phyloP scores from a whole-genome alignment of 2,888 invertebrate genomes.

The Perizoma flavofasciatum region DNA sequence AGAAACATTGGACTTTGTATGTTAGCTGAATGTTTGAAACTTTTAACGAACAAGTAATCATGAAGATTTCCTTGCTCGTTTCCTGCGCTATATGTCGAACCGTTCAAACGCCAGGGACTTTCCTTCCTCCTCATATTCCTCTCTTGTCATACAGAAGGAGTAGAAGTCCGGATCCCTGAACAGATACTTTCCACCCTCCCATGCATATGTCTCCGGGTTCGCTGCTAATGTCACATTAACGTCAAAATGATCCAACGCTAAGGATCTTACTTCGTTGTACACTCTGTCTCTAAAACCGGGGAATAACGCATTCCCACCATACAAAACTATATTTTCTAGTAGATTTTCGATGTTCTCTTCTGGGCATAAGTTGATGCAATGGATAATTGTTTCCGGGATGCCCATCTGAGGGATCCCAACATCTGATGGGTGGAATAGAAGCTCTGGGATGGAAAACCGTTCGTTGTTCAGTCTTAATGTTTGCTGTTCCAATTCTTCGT shows the following conservation, averaged over 20 bases:
- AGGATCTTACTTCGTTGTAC: conserved; percentile 88
- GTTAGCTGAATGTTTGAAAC: neutral
- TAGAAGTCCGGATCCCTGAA: conserved; percentile 89
- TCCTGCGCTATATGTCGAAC: conserved; percentile 80
- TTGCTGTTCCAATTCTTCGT: conserved; percentile 86
- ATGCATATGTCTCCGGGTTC: conserved; percentile 92
- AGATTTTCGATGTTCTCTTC: conserved; percentile 90
- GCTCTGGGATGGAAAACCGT: conserved; percentile 96
- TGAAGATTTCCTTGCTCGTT: conserved; percentile 58
- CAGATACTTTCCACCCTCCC: conserved; percentile 93
- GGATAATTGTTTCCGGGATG: conserved; percentile 93
- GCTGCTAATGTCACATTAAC: conserved; percentile 86
- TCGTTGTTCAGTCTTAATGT: conserved; percentile 95
- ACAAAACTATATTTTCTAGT: conserved; percentile 91
- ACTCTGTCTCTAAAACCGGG: conserved; percentile 90
- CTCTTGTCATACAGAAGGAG: conserved; percentile 85
- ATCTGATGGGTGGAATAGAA: conserved; percentile 97
- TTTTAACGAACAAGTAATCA: conserved; percentile 26
- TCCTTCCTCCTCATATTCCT: conserved; percentile 70
- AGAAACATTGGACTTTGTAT: too few species aligned
- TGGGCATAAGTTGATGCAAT: conserved; percentile 90
- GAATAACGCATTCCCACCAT: conserved; percentile 92
- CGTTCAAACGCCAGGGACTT: conserved; percentile 80
- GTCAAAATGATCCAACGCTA: conserved; percentile 90
- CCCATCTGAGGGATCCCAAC: conserved; percentile 97